phyloP scores from a whole-genome alignment of 2,888 invertebrate genomes.

The Pandemis heparana region DNA sequence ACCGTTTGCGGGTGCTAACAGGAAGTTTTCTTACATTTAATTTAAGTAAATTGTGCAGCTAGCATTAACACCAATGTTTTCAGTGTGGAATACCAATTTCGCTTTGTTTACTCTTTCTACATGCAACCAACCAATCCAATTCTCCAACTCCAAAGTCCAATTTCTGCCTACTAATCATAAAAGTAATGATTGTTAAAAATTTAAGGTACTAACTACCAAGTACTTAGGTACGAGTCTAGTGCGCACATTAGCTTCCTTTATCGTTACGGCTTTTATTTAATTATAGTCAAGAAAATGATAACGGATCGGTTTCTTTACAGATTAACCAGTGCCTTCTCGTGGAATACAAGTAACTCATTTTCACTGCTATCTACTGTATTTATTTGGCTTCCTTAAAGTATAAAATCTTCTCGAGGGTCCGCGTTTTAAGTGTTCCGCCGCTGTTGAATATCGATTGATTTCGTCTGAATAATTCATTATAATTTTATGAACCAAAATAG shows the following conservation, averaged over 20 bases:
- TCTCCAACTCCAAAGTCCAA: no score
- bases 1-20: background rate
- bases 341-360: background rate
- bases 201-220: no score
- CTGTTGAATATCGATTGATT: constrained; percentile 5
- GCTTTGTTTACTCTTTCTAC: no score
- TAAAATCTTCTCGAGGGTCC: background rate
- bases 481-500: background rate
- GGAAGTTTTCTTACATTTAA: background rate
- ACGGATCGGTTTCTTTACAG: no score
- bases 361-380: background rate
- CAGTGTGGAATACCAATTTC: background rate
- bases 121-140: no score
- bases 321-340: no score
- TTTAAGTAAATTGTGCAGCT: background rate
- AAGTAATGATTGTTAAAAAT: no score
- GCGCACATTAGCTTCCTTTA: no score
- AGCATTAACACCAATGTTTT: background rate
- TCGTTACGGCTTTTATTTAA: no score
- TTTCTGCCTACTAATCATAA: no score
- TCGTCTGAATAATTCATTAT: background rate
- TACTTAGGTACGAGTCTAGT: no score
- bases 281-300: no score
- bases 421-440: constrained; percentile 1
- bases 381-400: background rate